Evolutionary conservation across 2,888 invertebrate genomes (phyloP).

Genomic region (Caenorhabditis sp.): DNA sequence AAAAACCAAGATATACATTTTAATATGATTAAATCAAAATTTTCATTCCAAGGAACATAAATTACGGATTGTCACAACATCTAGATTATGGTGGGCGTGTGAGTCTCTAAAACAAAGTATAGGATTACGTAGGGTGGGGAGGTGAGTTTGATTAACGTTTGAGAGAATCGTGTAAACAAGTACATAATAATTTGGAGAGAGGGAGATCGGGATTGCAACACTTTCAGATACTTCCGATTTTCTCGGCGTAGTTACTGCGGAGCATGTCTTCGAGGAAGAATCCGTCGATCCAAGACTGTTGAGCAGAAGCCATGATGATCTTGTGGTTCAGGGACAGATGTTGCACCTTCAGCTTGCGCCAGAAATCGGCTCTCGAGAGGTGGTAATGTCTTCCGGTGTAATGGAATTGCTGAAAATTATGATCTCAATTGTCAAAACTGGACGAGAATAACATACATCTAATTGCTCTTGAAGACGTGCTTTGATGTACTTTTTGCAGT

Average conservation of each 20-base stretch:
- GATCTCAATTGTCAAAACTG: too few species aligned
- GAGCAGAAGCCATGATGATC: background rate
- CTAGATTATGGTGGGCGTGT: too few species aligned
- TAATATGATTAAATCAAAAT: too few species aligned
- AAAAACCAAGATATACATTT: background rate
- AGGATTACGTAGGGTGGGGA: too few species aligned
- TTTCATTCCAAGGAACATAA: too few species aligned
- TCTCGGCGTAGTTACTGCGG: background rate
- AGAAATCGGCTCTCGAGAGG: slow-evolving; percentile 14
- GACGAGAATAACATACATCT: background rate
- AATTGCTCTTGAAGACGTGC: background rate
- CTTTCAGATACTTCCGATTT: slow-evolving; percentile 14
- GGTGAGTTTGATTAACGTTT: too few species aligned
- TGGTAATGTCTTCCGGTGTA: background rate
- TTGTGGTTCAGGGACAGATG: background rate
- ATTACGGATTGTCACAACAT: too few species aligned
- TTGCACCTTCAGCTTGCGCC: slow-evolving; percentile 3
- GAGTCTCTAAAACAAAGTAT: too few species aligned
- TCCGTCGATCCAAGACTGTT: background rate
- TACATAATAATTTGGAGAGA: too few species aligned
- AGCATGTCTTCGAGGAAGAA: slow-evolving; percentile 4
- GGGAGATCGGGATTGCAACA: background rate
- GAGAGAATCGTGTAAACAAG: too few species aligned
- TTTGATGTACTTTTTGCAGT: slow-evolving; percentile 11
- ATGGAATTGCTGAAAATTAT: slow-evolving; percentile 6